Evolutionary conservation across 1,140 invertebrate species (phyloP), one percentile per base, ranked within the genome.

Genomic region (Cecropterus lyciades): DNA sequence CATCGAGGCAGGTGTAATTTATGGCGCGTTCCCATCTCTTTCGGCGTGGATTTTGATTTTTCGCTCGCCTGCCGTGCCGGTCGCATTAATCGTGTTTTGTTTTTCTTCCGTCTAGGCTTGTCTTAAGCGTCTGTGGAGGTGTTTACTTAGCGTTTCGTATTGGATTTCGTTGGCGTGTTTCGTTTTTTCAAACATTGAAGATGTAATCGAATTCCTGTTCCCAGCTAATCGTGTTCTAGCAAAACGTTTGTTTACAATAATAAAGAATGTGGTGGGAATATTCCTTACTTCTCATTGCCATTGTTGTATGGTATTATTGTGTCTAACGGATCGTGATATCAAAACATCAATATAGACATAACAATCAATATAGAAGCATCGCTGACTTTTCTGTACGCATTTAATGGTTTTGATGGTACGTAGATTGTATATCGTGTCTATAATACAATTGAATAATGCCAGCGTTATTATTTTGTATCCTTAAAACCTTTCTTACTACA

Each of bases 81-180:
- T 70, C 70, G 78, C 69, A 77, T 82, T 88, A 77, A 84, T 85
- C 75, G 78, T 68, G 70, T 73, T 89, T 90, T 89, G 81, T 89
- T 89, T 89, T 91, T 84, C 80, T 89, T 85, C 74, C 83, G 87
- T 91, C 87, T 89, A 85, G 77, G 69, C 75, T 71, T 75, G 79
- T 89, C 85, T 89, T 75, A 43, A 43, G 72, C 72, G 76, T 72
- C 79, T 85, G 78, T 73, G 69, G 72, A 71, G 71, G 65, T 84
- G 80, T 91, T 89, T 91, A 80, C 82, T 88, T 84, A 80, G 72
- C 73, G 85, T 73, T 82, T 84, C 82, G 75, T 76, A 88, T 91
- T 91, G 78, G 74, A 80, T 82, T 84, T 84, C 74, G 79, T 74
- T 72, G 57, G 11, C 15, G 13, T 51, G n/a, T 49, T 62, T 51